Base-by-base conservation (phyloP, 2,113 vertebrate species). In the Calyptomena viridis region DNA sequence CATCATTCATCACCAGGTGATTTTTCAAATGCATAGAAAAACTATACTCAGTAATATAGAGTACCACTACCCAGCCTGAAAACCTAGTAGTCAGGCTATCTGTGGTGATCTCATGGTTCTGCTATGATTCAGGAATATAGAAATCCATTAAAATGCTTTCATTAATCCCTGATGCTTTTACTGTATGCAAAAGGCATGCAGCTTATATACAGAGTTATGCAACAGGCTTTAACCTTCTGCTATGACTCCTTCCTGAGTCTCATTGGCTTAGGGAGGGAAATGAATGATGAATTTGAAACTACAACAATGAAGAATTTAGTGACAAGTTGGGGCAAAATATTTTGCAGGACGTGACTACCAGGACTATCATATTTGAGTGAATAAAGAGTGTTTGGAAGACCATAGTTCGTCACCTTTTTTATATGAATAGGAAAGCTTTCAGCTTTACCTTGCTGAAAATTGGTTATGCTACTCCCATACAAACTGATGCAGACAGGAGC, bases 91-190 rank as follows among this genome's bases (percentile, higher is more conserved):
- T 53, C 42, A 87, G 66, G 37, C 55, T 87, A 35, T 66, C 74
- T 64, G 72, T 59, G 60, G 60, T 69, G 73, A 84, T 47, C 94
- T 83, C 90, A 91, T 31, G 59, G 52, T 55, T 94, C 75, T 83
- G 94, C 78, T 77, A 74, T 77, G 90, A 96, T 50, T 78, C 64
- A 67, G 67, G 25, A 92, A 74, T 35, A 80, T 3, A 71, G 58
- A 92, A 94, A 30, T 87, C 90, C 87, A 68, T 79, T 91, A 11
- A 52, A 96, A 84, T 66, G 55, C 39, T 95, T 81, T 95, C 80
- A 76, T 78, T 94, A 94, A 93, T 96, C 86, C 91, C 91, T 33
- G 52, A 90, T 86, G 89, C 85, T 97, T 95, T 86, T 88, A 75
- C 25, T 91, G 78, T 91, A 82, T 75, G 56, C 89, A 94, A 90